Evolutionary conservation across 1,140 invertebrate genomes (phyloP).

Genomic region (Dreissena rostriformis): DNA sequence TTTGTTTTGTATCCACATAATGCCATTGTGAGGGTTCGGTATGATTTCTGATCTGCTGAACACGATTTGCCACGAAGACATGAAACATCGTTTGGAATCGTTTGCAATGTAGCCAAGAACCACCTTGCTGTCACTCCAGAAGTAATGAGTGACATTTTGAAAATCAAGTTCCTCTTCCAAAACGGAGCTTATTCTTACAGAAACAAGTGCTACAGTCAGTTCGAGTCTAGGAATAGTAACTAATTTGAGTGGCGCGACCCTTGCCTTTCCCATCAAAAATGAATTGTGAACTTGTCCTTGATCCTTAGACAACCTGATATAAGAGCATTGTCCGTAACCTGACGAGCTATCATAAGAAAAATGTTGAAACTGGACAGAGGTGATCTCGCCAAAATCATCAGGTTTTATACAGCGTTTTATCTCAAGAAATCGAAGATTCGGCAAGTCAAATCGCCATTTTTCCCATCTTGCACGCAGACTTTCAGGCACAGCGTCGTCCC

Average conservation of each 20-base stretch:
- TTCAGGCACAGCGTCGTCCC: conserved; percentile 54
- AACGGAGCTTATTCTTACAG: conserved; percentile 33
- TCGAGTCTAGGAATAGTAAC: conserved; percentile 55
- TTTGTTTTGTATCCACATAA: conserved; percentile 33
- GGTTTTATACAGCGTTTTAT: conserved; percentile 55
- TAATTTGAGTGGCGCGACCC: conserved; percentile 55
- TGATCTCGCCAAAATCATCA: conserved; percentile 59
- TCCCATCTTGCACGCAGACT: conserved; percentile 34
- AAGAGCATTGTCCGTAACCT: conserved; percentile 66
- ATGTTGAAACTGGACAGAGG: conserved; percentile 58
- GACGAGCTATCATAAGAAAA: conserved; percentile 65
- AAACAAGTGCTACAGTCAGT: conserved; percentile 50
- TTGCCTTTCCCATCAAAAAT: conserved; percentile 59
- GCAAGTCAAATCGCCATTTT: conserved; percentile 48
- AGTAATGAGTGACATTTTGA: background rate
- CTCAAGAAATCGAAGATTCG: conserved; percentile 18
- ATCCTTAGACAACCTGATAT: conserved; percentile 47
- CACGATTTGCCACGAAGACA: conserved; percentile 52
- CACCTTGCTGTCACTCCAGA: conserved; percentile 52
- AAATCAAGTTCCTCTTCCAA: conserved; percentile 36
- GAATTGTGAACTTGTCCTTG: conserved; percentile 52
- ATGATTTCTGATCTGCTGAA: conserved; percentile 22
- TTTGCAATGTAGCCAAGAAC: conserved; percentile 56
- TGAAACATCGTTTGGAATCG: conserved; percentile 39
- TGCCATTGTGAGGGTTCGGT: conserved; percentile 30